Base-by-base conservation (phyloP, 2,888 invertebrate genomes). In the Lepidochrysops patricia region DNA sequence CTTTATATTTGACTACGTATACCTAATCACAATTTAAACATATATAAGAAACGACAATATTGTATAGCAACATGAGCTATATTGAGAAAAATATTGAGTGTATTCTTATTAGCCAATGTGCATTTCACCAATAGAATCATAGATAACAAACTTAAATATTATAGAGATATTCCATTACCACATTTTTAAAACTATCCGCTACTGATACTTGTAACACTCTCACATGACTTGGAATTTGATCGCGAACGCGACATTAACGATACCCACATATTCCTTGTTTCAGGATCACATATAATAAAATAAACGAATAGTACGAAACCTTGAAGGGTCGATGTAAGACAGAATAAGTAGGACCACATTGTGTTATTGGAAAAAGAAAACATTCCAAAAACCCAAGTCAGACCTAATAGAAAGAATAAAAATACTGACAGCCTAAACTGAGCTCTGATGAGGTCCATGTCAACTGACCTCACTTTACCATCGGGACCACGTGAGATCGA, bases 241-340 rank as follows among this genome's bases (percentile, higher is more conserved):
- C 64, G 69, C 67, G 79, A 78, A 60, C 80, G 81, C 15, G 83
- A 82, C 68, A 88, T 78, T 59, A 87, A 72, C 2, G 80, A 76
- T 23, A 82, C 73, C 92, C 91, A 92, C 67, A 91, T 74, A 50
- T 80, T 84, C 57, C 91, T 80, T 5, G 92, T 90, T 9, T 76
- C 74, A 0, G 90, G 88, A 73, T 92, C 91, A 58, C 91, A 82
- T 15, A 92, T 71, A 5, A 92, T 83, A 71, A 92, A 92, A 73
- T 92, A 92, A 15, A 92, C 71, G 67, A 92, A 92, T 12, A 92
- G 76, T 6, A 92, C 90, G 71, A 92, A 91, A 0, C 92, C 92
- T 70, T 92, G 92, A 19, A 92, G 66, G 0, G 92, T 91, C 4
- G 92, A 91, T 0, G 91, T 91, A n/a, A 92, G 71, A 70, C 92